Evolutionary conservation across 2,797 vertebrate species (phyloP), one percentile per base, ranked within the genome.

Genomic region (Hippocampus kuda): DNA sequence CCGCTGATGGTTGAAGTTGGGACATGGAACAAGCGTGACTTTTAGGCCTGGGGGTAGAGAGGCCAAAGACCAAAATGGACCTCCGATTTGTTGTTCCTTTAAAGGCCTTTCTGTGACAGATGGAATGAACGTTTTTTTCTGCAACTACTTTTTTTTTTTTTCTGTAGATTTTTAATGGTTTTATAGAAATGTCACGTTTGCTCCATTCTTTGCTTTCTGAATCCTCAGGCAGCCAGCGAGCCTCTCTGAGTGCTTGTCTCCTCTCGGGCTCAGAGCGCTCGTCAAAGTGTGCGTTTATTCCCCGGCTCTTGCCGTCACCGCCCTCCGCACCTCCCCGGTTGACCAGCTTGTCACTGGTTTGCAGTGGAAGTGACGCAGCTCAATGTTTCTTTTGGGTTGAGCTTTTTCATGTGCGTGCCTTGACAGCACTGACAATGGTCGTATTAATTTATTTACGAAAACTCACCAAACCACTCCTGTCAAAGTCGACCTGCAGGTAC

Each of bases 221-320:
- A 51, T 72, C 85, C 83, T 76, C 48, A 72, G 84, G 77, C 76
- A 76, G 76, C 49, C 72, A 68, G 77, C 77, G 73, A 69, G 70
- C 30, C 70, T 83, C 71, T 80, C 71, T 79, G 80, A 85, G 83
- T 84, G 76, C 75, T 65, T 84, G 86, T 88, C 86, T 85, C 70
- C 78, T 88, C 81, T 78, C 72, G 13, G 75, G 70, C 82, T 86
- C 82, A 69, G 65, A 80, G 82, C 72, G 53, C 84, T 83, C 68
- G 66, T 89, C 87, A 88, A 85, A 85, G 73, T 73, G 61, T 57
- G 72, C 22, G 60, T 77, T 74, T 59, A 53, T 57, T 81, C 76
- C 73, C 61, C 0, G 16, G 72, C 77, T 67, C 67, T 73, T 72
- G 46, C 0, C 73, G 75, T 84, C 82, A 65, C 75, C 77, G 76